Evolutionary conservation across 2,888 invertebrate genomes (phyloP), one percentile per base, ranked within the genome.

Genomic region (Brachyopa scutellaris): DNA sequence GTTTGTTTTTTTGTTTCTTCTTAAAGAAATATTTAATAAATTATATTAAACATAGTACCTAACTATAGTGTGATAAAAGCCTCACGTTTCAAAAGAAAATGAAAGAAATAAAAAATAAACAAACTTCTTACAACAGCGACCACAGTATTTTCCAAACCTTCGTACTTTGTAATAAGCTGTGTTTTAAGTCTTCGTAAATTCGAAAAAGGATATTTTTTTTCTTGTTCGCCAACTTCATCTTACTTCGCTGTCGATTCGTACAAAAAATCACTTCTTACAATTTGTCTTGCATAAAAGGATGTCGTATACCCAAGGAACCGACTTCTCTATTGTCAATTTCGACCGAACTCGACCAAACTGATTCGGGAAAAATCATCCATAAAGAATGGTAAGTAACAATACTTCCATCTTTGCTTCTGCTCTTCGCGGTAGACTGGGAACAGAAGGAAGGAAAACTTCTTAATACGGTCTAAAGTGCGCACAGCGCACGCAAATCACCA

Each of bases 361-460:
- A 64, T 61, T 79, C 13, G 55, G 15, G 62, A 23, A 80, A 70
- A 82, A 64, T 70, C 76, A 82, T 66, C 53, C 76, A 82, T 36
- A 55, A 70, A 66, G 64, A 59, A 73, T 36, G 49, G 49, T 53
- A 45, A 17, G 40, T 49, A 23, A 26, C 49, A 49, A 77, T 77
- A 70, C 57, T 62, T 57, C 9, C 33, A 36, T 33, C 36, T 47
- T 47, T 33, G 13, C 21, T 17, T 40, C 19, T 40, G 11, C 15
- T 23, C 15, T 13, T 15, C 31, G 21, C 21, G n/a, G 1, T 29
- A 15, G 5, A 55, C n/a, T 17, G 21, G 9, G 33, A 6, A 31
- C 7, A 33, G 4, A 38, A 23, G 23, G 36, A 36, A 33, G 33
- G 42, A 67, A 61, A 76, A 76, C 15, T 64, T 42, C 45, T 53